Percentiles rank a stretch among this genome's conserved stretches.
These are phyloP conservation scores for Burhinus bistriatus DNA, from an alignment of 2,113 vertebrate species.

Conservation along the genomic window DNA sequence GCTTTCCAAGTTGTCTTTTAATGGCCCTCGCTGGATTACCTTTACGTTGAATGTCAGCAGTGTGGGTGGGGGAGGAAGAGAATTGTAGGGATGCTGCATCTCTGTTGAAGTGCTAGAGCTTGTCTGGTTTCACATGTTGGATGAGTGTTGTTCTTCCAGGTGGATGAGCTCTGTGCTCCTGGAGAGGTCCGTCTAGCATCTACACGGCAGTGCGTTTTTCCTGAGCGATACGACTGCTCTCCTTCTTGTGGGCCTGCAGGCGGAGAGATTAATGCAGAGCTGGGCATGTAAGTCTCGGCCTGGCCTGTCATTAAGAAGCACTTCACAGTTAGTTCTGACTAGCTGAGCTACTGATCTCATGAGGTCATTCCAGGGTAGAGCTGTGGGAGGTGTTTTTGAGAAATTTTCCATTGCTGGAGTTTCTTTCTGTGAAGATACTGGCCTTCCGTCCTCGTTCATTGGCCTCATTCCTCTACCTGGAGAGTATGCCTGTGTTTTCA, in stretches of 20 bases:
- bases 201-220: constrained; percentile 77
- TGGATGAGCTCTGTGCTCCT: constrained; percentile 77
- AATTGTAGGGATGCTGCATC: neutral
- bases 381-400: neutral
- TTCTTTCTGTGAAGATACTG: neutral
- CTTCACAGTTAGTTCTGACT: neutral
- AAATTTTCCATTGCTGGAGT: neutral
- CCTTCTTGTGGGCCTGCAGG: constrained; percentile 75
- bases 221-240: constrained; percentile 76
- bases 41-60: accelerated
- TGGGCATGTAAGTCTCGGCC: constrained; percentile 86
- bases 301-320: neutral
- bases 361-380: neutral
- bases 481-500: neutral
- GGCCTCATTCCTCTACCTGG: neutral
- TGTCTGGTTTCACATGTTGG: neutral
- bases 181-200: constrained; percentile 82
- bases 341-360: neutral
- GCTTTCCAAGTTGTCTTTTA: neutral
- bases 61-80: accelerated
- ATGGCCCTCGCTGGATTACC: accelerated
- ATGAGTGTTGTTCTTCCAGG: constrained; percentile 57
- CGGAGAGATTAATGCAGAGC: constrained; percentile 78
- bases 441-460: neutral
- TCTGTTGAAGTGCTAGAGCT: neutral